phyloP scores from a whole-genome alignment of 2,888 invertebrate genomes.

The Glaucopsyche alexis region DNA sequence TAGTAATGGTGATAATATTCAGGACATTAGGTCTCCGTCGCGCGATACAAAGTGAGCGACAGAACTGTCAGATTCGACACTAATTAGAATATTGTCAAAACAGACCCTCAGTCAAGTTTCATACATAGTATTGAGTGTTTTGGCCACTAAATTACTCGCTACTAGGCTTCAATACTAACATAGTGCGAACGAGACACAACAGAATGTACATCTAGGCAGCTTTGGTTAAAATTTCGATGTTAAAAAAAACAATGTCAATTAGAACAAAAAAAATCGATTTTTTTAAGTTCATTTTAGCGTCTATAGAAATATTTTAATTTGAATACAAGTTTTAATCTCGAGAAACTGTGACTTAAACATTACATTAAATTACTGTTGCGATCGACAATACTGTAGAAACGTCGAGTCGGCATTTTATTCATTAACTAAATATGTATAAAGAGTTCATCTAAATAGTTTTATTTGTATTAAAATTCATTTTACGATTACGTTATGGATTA shows the following conservation, averaged over 20 bases:
- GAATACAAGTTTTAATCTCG: not conserved
- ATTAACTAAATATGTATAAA: not conserved
- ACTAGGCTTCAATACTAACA: no score
- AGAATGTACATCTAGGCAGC: not conserved
- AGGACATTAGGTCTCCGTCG: no score
- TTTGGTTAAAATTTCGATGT: not conserved
- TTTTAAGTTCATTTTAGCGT: no score
- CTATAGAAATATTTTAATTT: not conserved
- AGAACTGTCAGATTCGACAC: no score
- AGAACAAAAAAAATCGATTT: no score
- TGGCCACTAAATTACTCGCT: no score
- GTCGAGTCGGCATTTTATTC: not conserved
- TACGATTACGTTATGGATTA: not conserved
- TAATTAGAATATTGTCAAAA: no score
- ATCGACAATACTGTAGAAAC: not conserved
- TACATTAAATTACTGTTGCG: not conserved
- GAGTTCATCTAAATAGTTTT: not conserved
- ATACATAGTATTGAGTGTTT: no score
- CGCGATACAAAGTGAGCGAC: no score
- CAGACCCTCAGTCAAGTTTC: no score
- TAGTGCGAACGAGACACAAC: not conserved
- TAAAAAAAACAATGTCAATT: not conserved
- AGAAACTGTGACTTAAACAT: slow-evolving; percentile 17
- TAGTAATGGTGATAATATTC: no score
- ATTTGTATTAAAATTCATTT: not conserved